Percentiles rank a stretch among this genome's conserved stretches.
Conservation (phyloP, 2,797 vertebrate genomes). For the Astyanax mexicanus region DNA sequence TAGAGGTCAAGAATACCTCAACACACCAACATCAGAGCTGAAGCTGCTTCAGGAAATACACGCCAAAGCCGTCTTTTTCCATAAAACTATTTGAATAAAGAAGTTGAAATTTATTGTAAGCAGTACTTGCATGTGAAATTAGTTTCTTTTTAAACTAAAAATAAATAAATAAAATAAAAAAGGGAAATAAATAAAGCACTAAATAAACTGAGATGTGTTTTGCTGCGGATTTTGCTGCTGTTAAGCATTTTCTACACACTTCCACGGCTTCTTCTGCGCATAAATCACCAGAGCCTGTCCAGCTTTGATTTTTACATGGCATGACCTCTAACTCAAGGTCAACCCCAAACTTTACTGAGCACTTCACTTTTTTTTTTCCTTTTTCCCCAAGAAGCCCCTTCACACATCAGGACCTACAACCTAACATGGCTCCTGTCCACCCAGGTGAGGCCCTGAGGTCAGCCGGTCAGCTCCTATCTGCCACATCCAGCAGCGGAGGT, state of each 20-base stretch:
- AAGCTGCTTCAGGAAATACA: not conserved
- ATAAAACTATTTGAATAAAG: not conserved
- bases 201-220: not conserved
- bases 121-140: not conserved
- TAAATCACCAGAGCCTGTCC: constrained; percentile 2
- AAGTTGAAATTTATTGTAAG: not conserved
- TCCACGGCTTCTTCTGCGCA: not conserved
- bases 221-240: not conserved
- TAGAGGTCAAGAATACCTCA: not conserved
- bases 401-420: constrained; percentile 73
- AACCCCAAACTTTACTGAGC: constrained; percentile 29
- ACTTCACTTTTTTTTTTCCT: not conserved
- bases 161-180: too few relatives aligned
- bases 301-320: not conserved
- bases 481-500: constrained; percentile 71
- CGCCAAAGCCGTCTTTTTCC: not conserved
- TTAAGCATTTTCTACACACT: not conserved
- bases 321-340: constrained; percentile 30
- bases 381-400: constrained; percentile 57
- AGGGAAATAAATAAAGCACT: too few relatives aligned
- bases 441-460: constrained; percentile 74
- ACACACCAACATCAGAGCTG: not conserved
- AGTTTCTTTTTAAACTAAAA: too few relatives aligned
- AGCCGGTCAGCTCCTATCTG: constrained; percentile 74
- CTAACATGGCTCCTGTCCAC: constrained; percentile 74